Evolutionary conservation across 37 sponge, comb jelly and placozoan genomes (phyloP).

Genomic region (Hormiphora californensis): DNA sequence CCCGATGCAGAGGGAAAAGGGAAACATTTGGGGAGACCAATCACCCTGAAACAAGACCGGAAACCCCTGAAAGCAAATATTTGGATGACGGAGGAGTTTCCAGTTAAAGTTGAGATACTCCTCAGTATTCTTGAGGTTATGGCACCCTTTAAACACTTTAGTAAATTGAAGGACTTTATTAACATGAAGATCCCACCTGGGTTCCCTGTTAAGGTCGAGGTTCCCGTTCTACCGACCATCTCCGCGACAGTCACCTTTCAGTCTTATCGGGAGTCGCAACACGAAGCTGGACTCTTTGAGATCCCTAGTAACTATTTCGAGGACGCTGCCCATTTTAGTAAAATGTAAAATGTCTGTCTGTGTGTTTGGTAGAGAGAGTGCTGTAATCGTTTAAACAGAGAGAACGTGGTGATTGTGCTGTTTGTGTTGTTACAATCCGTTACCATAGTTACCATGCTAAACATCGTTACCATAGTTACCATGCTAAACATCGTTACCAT

Average conservation of each 20-base stretch:
- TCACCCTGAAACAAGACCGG: constrained; percentile 70
- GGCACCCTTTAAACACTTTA: constrained; percentile 86
- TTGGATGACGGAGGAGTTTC: constrained; percentile 65
- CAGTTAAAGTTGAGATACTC: constrained; percentile 68
- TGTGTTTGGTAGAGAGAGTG: no score
- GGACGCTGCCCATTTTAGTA: constrained; percentile 33
- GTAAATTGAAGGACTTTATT: constrained; percentile 79
- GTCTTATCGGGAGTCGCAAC: constrained; percentile 50
- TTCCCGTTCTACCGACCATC: constrained; percentile 87
- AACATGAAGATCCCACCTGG: constrained; percentile 78
- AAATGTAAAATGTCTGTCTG: no score
- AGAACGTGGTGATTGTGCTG: no score
- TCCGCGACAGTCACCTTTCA: constrained; percentile 79
- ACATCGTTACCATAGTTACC: no score
- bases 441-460: no score
- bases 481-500: no score
- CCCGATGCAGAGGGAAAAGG: not conserved
- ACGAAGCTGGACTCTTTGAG: constrained; percentile 57
- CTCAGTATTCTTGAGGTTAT: constrained; percentile 82
- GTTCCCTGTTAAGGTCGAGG: constrained; percentile 86
- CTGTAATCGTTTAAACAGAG: no score
- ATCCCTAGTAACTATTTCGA: constrained; percentile 67
- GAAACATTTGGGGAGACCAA: constrained; percentile 64
- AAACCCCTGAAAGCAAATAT: constrained; percentile 71
- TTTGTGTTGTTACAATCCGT: no score